A percentile compares a stretch with the other conserved stretches of the same genome.
Conservation (phyloP, 2,888 invertebrate species). For the Strigamia crassipes region DNA sequence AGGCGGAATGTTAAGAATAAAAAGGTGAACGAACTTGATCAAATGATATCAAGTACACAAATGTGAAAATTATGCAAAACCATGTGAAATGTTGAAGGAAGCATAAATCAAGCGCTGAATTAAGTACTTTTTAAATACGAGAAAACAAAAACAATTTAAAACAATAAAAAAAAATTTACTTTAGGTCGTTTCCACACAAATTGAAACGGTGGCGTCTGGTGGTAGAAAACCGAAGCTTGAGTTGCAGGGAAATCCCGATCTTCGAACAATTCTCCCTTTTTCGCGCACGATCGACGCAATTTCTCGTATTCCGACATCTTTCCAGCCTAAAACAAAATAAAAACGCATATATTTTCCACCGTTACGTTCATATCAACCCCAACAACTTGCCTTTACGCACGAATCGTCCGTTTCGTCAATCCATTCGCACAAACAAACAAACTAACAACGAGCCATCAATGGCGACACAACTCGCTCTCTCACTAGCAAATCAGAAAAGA, state of each 20-base stretch:
- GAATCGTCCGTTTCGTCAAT: background rate
- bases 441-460: no score
- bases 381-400: background rate
- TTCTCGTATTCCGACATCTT: conserved; percentile 77
- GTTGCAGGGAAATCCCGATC: conserved; percentile 89
- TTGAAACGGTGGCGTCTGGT: conserved; percentile 90
- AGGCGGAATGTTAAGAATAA: background rate
- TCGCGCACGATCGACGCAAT: conserved; percentile 77
- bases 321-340: background rate
- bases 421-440: background rate
- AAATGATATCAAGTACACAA: background rate
- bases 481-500: background rate
- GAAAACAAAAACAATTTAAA: background rate
- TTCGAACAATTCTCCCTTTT: conserved; percentile 81
- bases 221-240: conserved; percentile 87
- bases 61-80: background rate
- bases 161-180: conserved; percentile 63
- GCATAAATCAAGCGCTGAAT: no score
- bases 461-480: background rate
- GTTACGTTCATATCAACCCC: background rate
- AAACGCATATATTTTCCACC: no score
- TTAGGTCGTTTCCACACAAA: conserved; percentile 88
- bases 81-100: background rate
- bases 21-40: conserved; percentile 3
- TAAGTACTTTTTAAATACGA: no score